phyloP scores from a whole-genome alignment of 2,797 vertebrate genomes.

The Diplodus puntazzo region DNA sequence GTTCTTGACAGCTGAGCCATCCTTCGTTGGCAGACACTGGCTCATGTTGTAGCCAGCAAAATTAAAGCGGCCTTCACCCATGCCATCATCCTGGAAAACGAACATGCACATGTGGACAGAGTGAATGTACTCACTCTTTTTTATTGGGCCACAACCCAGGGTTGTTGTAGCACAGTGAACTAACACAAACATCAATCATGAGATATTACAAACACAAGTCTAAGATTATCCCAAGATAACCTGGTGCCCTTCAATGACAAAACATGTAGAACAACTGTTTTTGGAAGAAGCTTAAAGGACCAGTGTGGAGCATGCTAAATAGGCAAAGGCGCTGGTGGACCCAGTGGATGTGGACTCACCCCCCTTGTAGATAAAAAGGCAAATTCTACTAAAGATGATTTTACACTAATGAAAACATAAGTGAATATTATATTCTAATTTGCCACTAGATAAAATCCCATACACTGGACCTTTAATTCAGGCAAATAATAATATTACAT shows the following conservation, averaged over 20 bases:
- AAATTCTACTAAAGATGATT: too few species aligned
- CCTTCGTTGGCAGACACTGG: slow-evolving; percentile 94
- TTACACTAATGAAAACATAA: too few species aligned
- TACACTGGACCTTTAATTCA: slow-evolving; percentile 9
- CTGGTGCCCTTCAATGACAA: slow-evolving; percentile 37
- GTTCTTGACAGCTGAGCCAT: slow-evolving; percentile 90
- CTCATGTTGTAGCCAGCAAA: slow-evolving; percentile 94
- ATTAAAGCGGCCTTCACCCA: slow-evolving; percentile 93
- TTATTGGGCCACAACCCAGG: slow-evolving; percentile 14
- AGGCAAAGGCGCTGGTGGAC: too few species aligned
- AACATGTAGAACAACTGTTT: slow-evolving; percentile 20
- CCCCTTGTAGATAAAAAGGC: too few species aligned
- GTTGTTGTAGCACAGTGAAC: neutral
- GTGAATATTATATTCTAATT: too few species aligned
- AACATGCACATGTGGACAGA: slow-evolving; percentile 27
- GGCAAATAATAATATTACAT: slow-evolving; percentile 24
- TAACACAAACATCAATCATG: slow-evolving; percentile 24
- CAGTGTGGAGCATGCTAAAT: too few species aligned
- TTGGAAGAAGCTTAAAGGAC: slow-evolving; percentile 19
- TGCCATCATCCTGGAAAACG: slow-evolving; percentile 90
- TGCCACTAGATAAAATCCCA: too few species aligned
- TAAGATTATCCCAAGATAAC: slow-evolving; percentile 7
- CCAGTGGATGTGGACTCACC: too few species aligned
- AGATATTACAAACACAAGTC: slow-evolving; percentile 29
- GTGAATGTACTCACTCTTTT: slow-evolving; percentile 6